Percentiles rank a stretch among this genome's conserved stretches.
Conservation (phyloP, 1,140 invertebrate genomes). For the Pissodes strobi region DNA sequence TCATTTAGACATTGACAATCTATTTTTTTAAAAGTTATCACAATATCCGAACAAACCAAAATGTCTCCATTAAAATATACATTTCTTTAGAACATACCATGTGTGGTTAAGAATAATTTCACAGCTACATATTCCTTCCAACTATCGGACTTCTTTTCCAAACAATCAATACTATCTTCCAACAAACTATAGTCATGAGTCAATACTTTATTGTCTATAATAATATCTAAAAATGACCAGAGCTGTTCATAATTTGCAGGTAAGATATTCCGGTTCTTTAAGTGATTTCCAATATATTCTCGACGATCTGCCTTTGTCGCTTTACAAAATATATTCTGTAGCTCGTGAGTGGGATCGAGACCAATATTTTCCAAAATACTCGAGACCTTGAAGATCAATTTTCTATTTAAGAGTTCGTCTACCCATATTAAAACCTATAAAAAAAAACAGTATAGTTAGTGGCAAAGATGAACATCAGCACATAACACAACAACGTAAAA, state of each 20-base stretch:
- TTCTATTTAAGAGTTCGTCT: slow-evolving; percentile 62
- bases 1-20: too few species aligned
- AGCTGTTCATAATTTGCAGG: slow-evolving; percentile 57
- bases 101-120: slow-evolving; percentile 60
- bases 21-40: too few species aligned
- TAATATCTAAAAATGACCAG: slow-evolving; percentile 63
- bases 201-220: slow-evolving; percentile 54
- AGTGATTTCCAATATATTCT: slow-evolving; percentile 64
- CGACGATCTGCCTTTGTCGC: slow-evolving; percentile 60
- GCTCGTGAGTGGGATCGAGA: slow-evolving; percentile 61
- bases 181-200: slow-evolving; percentile 36
- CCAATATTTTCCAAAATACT: slow-evolving; percentile 66
- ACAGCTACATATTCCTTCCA: slow-evolving; percentile 62
- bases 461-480: not conserved
- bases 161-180: slow-evolving; percentile 41
- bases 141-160: slow-evolving; percentile 56
- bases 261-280: slow-evolving; percentile 59
- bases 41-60: too few species aligned
- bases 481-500: not conserved
- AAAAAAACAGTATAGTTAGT: not conserved
- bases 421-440: slow-evolving; percentile 66
- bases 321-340: slow-evolving; percentile 60
- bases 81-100: slow-evolving; percentile 57
- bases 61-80: too few species aligned
- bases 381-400: slow-evolving; percentile 66